Evolutionary conservation across 1,140 invertebrate genomes (phyloP), one percentile per base, ranked within the genome.

Genomic region (Batillaria attramentaria): DNA sequence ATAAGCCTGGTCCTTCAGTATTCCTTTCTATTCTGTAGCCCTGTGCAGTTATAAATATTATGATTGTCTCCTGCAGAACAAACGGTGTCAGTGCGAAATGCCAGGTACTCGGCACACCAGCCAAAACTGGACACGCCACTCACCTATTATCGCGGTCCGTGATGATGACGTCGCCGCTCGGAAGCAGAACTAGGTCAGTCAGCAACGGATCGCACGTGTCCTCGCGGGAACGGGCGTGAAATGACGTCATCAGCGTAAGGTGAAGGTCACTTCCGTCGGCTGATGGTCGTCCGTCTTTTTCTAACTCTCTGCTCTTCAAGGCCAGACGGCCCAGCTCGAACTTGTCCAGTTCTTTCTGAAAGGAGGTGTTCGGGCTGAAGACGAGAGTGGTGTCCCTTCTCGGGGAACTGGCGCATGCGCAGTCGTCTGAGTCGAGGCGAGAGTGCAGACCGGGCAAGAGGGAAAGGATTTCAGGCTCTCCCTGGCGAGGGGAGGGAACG

Each of bases 71-170:
- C n/a, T n/a, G n/a, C n/a, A n/a, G n/a, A n/a, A n/a, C n/a, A n/a
- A n/a, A n/a, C n/a, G n/a, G n/a, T n/a, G n/a, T n/a, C n/a, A n/a
- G n/a, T n/a, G n/a, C n/a, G n/a, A n/a, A n/a, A n/a, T n/a, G n/a
- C n/a, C n/a, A n/a, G n/a, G n/a, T n/a, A n/a, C n/a, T n/a, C n/a
- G n/a, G n/a, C n/a, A n/a, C n/a, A n/a, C n/a, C n/a, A n/a, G n/a
- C n/a, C n/a, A n/a, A n/a, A n/a, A n/a, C n/a, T n/a, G n/a, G n/a
- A n/a, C n/a, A n/a, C n/a, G n/a, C 33, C 3, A 57, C 72, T 39
- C 28, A 75, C 75, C 77, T 79, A 74, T 82, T 82, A 62, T 82
- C 81, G 35, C 81, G 10, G 37, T 82, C 81, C n/a, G 81, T 79
- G 0, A 82, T n/a, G 4, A 82, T 82, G 69, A 82, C 74, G 74